Evolutionary conservation across 1,140 invertebrate species (phyloP), one percentile per base, ranked within the genome.

Genomic region (Rhysida immarginata): DNA sequence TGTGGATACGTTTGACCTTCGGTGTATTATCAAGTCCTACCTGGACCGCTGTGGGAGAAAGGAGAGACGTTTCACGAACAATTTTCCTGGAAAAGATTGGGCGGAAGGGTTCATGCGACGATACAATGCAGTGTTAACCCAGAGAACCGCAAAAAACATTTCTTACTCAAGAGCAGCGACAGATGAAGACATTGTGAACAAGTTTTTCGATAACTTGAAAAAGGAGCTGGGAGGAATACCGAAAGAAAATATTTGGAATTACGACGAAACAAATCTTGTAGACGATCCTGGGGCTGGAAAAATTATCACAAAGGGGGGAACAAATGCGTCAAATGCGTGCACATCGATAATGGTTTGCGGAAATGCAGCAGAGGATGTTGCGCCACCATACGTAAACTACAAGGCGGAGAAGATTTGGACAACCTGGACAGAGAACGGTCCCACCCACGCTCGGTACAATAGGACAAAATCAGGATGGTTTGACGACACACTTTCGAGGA

Each of bases 231-330:
- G 53, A 54, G 54, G 51, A 20, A 51, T 62, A 43, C 59, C 62
- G 23, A 51, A 55, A 53, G 27, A 5, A 46, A 53, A 59, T n/a
- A n/a, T n/a, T n/a, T n/a, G n/a, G n/a, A n/a, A n/a, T n/a, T n/a
- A n/a, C n/a, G n/a, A n/a, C n/a, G 67, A 72, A 60, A 74, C 69
- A 3, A 71, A 72, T 59, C 57, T 70, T n/a, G 60, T 56, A 0
- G 69, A 71, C 59, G 65, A 73, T 59, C 64, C 65, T 5, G 66
- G 68, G 24, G 60, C 58, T 16, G 58, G 65, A 60, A 64, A 63
- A 56, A 48, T 57, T 23, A 57, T 68, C 20, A 57, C 59, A 46
- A 63, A 63, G 42, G 60, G 64, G 54, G 62, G 61, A 13, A 57
- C 53, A 20, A 67, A 69, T 58, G 59, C 53, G 20, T 62, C 63